Conservation (phyloP, 2,888 invertebrate species). For the Herminia tarsipennalis region DNA sequence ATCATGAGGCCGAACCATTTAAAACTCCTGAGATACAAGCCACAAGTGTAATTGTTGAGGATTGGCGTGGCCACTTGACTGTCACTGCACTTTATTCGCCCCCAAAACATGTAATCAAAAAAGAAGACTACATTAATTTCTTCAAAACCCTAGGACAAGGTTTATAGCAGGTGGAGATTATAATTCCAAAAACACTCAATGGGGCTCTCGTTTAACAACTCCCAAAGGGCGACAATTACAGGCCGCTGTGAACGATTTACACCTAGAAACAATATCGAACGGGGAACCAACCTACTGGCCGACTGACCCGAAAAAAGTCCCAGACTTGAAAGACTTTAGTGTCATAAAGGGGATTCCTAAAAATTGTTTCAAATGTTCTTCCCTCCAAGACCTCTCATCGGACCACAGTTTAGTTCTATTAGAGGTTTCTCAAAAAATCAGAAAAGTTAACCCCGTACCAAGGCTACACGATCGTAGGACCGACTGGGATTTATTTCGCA, state of each 20-base stretch:
- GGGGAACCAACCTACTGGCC: slow-evolving; percentile 3
- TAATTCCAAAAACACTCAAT: slow-evolving; percentile 3
- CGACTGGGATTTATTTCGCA: neutral
- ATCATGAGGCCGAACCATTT: neutral
- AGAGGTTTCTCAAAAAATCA: no score
- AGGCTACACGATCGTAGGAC: neutral
- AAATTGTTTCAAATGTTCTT: neutral
- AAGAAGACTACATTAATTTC: neutral
- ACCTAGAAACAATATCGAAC: neutral
- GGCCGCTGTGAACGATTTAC: neutral
- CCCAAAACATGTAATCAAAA: neutral
- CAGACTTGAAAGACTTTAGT: neutral
- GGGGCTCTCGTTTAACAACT: slow-evolving; percentile 4
- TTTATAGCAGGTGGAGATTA: slow-evolving; percentile 3
- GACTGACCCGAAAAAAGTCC: neutral
- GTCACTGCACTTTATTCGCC: neutral
- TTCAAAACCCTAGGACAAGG: neutral
- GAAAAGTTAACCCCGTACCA: no score
- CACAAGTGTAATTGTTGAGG: neutral
- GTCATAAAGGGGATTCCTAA: neutral
- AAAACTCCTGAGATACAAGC: neutral
- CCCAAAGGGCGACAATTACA: slow-evolving; percentile 3
- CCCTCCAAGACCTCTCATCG: neutral
- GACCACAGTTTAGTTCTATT: neutral
- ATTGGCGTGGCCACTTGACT: neutral